Evolutionary conservation across 2,888 invertebrate species (phyloP), one percentile per base, ranked within the genome.

Genomic region (Drosophila cyrtoloma): DNA sequence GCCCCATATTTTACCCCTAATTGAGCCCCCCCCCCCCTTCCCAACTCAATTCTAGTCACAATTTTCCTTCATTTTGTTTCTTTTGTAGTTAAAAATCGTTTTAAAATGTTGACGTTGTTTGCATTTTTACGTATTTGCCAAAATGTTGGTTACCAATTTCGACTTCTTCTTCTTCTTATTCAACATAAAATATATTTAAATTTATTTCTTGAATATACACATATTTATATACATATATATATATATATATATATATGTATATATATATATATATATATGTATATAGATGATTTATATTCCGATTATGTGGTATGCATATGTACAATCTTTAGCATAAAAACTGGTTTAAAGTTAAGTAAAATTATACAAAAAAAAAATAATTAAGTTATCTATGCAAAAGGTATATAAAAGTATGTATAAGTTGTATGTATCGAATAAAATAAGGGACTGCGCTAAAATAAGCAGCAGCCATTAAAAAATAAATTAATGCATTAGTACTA

Each of bases 401-500:
- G 47, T 73, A 50, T 72, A 61, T 65, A 33, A 69, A 47, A 26
- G 16, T 51, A 61, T 50, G 32, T 50, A 52, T 66, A 53, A 9
- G 30, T 30, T 51, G 47, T 60, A 12, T 51, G 16, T 60, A 35
- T 56, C 47, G 14, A 55, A 44, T 65, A 52, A 51, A 53, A 67
- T 35, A 60, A 51, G 47, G 55, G 39, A 58, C 60, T 60, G 66
- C 56, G 61, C 58, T 62, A 64, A 74, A 78, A 60, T 78, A 82
- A 51, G 65, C 81, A 77, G 71, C 77, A 77, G 67, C 62, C 64
- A 71, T 68, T 51, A 33, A 62, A 74, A 72, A 86, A 86, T 86
- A 86, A 87, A 86, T 87, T 86, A 86, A 82, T 87, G 75, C 64
- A 83, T 86, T 86, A 83, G 83, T 85, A 85, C 67, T 81, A 83